Conservation (phyloP, 37 sponge, comb jelly and placozoan species). For the Haliclona indistincta region DNA sequence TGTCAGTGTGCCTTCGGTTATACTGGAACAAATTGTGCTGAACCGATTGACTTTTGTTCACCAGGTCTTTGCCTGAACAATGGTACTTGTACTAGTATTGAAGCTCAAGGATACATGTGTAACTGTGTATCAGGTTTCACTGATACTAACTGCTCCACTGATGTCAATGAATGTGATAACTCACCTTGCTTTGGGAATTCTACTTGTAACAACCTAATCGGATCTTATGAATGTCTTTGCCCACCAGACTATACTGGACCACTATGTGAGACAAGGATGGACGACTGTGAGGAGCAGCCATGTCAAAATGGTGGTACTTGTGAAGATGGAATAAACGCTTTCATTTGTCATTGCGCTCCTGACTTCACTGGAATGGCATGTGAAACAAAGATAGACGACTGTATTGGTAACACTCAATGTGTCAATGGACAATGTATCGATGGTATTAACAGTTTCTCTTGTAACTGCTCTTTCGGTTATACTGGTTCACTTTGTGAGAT, state of each 20-base stretch:
- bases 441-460: constrained; percentile 18
- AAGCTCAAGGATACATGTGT: constrained; percentile 31
- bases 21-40: constrained; percentile 21
- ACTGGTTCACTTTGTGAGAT: constrained; percentile 28
- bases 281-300: constrained; percentile 36
- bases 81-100: not conserved
- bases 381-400: constrained; percentile 5
- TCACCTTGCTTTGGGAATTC: constrained; percentile 23
- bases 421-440: constrained; percentile 41
- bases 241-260: constrained; percentile 39
- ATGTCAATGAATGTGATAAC: constrained; percentile 47
- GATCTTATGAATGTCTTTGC: constrained; percentile 30
- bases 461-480: constrained; percentile 16
- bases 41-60: constrained; percentile 5
- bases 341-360: constrained; percentile 36
- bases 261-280: constrained; percentile 21
- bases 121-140: constrained; percentile 47
- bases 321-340: constrained; percentile 17
- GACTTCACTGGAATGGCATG: constrained; percentile 34
- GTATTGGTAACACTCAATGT: not conserved
- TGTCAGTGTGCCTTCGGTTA: constrained; percentile 23
- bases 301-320: constrained; percentile 63
- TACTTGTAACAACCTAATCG: constrained; percentile 17
- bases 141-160: constrained; percentile 16
- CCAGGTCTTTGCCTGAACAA: not conserved